A percentile compares a stretch with the other conserved stretches of the same genome.
Conservation (phyloP, 2,888 invertebrate genomes). For the Andrena chrysosceles region DNA sequence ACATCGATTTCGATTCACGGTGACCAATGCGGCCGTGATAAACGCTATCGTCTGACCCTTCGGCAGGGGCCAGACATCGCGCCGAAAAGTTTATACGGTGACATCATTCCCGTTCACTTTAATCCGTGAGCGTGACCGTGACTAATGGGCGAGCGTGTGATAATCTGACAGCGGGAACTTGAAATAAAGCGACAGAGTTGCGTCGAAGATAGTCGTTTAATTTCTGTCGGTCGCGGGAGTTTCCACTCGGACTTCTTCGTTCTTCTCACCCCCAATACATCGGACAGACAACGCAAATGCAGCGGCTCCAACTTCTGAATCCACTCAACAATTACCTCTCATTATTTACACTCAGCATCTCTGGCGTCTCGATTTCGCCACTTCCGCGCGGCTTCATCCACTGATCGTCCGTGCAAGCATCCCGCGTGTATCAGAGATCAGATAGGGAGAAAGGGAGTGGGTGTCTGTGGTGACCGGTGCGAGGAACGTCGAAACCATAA, state of each 20-base stretch:
- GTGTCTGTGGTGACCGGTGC: constrained; percentile 57
- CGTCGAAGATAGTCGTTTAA: not conserved
- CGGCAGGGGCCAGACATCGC: not conserved
- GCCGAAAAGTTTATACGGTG: no score
- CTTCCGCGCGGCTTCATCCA: no score
- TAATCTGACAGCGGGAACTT: not conserved
- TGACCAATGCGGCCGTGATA: constrained; percentile 16
- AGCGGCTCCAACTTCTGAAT: not conserved
- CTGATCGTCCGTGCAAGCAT: no score
- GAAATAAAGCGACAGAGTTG: not conserved
- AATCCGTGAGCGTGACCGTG: no score
- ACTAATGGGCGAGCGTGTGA: no score
- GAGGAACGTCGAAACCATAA: constrained; percentile 70
- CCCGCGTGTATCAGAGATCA: no score
- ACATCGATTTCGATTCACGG: constrained; percentile 11
- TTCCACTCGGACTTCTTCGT: not conserved
- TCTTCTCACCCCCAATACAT: not conserved
- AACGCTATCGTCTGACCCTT: constrained; percentile 19
- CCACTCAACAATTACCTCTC: no score
- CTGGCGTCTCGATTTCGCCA: no score
- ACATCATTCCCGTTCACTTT: no score
- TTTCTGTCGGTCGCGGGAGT: not conserved
- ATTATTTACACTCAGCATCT: no score
- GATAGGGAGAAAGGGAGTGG: constrained; percentile 39
- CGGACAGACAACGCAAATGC: constrained; percentile 22